These are phyloP conservation scores for Rhynchonycteris naso DNA, from an alignment of 2,797 vertebrate species.

Conservation along the genomic window DNA sequence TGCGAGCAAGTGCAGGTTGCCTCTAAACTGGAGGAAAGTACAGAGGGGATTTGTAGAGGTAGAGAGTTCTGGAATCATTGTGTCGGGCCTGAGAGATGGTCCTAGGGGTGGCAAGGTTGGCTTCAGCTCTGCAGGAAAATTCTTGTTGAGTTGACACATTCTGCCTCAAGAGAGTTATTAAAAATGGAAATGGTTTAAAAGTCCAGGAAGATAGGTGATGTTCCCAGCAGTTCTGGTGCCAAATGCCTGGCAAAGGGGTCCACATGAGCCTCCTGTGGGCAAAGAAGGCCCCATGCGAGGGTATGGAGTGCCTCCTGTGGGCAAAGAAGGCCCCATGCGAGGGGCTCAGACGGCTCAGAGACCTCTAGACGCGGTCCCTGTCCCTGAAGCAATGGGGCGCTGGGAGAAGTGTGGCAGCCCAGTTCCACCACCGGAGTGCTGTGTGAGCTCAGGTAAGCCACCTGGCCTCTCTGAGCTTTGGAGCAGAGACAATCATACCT, in stretches of 20 bases:
- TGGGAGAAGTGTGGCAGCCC: no score
- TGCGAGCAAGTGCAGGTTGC: neutral
- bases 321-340: neutral
- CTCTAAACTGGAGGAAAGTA: neutral
- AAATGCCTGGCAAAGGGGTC: neutral
- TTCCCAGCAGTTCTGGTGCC: neutral
- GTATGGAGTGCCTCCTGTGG: no score
- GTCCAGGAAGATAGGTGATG: rapidly evolving
- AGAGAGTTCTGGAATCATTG: neutral
- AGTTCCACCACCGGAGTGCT: neutral
- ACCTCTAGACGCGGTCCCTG: rapidly evolving
- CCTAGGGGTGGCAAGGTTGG: neutral
- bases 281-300: neutral
- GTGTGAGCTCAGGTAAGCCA: neutral
- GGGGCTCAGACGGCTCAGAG: neutral
- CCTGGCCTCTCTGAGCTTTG: neutral
- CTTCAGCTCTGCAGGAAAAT: neutral
- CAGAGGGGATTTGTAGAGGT: neutral
- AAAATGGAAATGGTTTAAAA: neutral
- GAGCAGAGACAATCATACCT: neutral
- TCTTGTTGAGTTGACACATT: neutral
- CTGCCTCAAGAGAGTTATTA: neutral
- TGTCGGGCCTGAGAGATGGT: neutral
- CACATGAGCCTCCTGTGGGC: rapidly evolving
- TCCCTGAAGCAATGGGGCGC: neutral